Evolutionary conservation across 2,113 vertebrate genomes (phyloP).

Genomic region (Hipposideros armiger): DNA sequence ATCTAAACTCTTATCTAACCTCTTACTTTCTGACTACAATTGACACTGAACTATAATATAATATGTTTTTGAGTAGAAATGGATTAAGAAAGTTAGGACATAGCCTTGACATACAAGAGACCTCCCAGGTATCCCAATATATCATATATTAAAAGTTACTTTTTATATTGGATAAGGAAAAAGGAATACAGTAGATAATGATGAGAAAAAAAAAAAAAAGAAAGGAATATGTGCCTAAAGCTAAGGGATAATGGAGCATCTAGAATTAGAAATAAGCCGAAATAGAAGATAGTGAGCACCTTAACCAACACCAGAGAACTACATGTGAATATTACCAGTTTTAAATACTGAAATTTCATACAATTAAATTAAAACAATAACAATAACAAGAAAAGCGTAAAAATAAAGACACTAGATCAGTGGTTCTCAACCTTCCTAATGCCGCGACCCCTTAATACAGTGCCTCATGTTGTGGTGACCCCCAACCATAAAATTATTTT

Average conservation of each 20-base stretch:
- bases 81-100: neutral
- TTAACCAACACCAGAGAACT: neutral
- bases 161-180: neutral
- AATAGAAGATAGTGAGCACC: neutral
- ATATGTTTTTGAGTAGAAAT: conserved; percentile 44
- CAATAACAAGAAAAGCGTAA: neutral
- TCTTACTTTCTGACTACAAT: neutral
- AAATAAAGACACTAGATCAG: neutral
- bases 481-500: too few species aligned
- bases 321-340: neutral
- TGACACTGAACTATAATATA: neutral
- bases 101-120: neutral
- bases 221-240: neutral
- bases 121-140: neutral
- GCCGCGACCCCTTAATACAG: too few species aligned
- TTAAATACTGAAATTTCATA: conserved; percentile 12
- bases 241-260: neutral
- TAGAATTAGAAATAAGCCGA: neutral
- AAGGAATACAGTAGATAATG: neutral
- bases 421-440: too few species aligned
- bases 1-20: neutral
- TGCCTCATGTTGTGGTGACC: too few species aligned
- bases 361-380: neutral
- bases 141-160: neutral
- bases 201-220: neutral